Conservation (phyloP, 2,888 invertebrate genomes). For the Leucoma salicis region DNA sequence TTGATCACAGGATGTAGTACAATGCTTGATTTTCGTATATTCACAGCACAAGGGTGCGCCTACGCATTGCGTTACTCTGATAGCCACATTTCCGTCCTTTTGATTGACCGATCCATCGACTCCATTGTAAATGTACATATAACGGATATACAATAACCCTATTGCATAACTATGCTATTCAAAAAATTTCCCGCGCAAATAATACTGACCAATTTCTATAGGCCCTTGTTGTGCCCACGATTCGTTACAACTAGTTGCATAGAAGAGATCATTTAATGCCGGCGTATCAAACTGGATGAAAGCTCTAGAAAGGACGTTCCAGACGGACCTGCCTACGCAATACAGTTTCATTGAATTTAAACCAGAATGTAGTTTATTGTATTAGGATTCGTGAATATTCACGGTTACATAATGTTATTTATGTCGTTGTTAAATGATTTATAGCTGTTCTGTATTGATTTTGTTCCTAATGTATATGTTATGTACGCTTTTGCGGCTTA, state of each 20-base stretch:
- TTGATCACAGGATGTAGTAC: constrained; percentile 50
- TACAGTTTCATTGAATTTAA: constrained; percentile 53
- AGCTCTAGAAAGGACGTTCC: constrained; percentile 53
- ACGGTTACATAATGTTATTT: constrained; percentile 14
- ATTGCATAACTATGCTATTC: constrained; percentile 66
- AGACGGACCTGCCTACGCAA: constrained; percentile 64
- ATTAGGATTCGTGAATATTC: constrained; percentile 22
- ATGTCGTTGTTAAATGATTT: constrained; percentile 22
- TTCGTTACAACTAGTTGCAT: constrained; percentile 19
- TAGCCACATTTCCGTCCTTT: constrained; percentile 73
- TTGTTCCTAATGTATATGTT: too few species aligned
- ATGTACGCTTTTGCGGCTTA: too few species aligned
- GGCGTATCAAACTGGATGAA: constrained; percentile 46
- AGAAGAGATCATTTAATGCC: constrained; percentile 37
- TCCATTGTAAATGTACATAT: constrained; percentile 55
- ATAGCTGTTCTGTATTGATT: not conserved
- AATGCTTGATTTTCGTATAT: constrained; percentile 56
- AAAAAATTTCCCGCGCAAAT: constrained; percentile 59
- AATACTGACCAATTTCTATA: constrained; percentile 34
- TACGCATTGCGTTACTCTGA: constrained; percentile 68
- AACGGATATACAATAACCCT: constrained; percentile 46
- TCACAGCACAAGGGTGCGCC: constrained; percentile 61
- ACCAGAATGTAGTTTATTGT: constrained; percentile 24
- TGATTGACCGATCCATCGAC: constrained; percentile 57
- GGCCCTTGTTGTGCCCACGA: too few species aligned